Evolutionary conservation across 2,113 vertebrate species (phyloP).

Genomic region (Larimichthys crocea): DNA sequence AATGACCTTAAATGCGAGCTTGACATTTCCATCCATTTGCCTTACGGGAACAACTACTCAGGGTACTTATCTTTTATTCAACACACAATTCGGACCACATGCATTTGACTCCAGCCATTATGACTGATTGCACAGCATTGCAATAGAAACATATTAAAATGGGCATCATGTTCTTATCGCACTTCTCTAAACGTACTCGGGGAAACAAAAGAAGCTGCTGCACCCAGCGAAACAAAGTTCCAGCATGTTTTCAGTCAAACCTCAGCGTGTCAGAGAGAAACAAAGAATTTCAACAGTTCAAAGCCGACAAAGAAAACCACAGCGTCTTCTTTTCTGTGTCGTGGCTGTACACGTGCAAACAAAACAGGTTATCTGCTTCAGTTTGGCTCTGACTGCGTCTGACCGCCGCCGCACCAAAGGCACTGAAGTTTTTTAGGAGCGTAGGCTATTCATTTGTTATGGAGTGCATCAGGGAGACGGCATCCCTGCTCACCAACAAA

Average conservation of each 20-base stretch:
- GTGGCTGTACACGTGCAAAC: not conserved
- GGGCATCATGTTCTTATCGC: conserved; percentile 7
- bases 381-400: too few relatives aligned
- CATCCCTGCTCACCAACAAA: conserved; percentile 11
- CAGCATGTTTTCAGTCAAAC: not conserved
- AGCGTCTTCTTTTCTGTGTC: conserved; percentile 6
- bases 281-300: conserved; percentile 31
- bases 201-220: conserved; percentile 15
- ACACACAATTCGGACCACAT: conserved; percentile 6
- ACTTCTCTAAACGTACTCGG: not conserved
- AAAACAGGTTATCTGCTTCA: conserved; percentile 9
- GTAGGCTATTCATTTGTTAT: conserved; percentile 44
- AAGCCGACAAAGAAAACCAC: conserved; percentile 3
- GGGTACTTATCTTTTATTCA: conserved; percentile 58
- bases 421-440: conserved; percentile 43
- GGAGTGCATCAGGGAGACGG: conserved; percentile 25
- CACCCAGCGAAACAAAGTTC: not conserved
- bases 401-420: too few relatives aligned
- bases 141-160: not conserved
- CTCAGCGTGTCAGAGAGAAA: conserved; percentile 13
- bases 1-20: conserved; percentile 47
- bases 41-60: conserved; percentile 42
- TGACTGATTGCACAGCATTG: not conserved
- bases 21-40: conserved; percentile 55
- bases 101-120: conserved; percentile 39